These are phyloP conservation scores for Lophochroa leadbeateri DNA, from an alignment of 2,113 vertebrate genomes.

Conservation along the genomic window DNA sequence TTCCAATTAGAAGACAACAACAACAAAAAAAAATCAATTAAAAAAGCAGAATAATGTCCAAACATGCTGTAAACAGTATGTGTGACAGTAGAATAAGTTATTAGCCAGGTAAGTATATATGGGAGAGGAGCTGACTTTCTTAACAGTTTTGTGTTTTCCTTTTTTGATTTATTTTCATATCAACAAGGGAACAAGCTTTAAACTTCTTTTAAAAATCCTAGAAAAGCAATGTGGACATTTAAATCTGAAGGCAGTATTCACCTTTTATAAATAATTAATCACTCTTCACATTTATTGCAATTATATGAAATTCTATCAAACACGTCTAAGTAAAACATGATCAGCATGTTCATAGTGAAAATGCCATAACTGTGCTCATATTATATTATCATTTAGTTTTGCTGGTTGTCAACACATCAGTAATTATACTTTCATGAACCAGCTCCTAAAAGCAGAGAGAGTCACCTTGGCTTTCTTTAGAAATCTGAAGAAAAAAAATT, in stretches of 20 bases:
- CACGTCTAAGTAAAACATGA: background rate
- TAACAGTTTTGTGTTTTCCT: background rate
- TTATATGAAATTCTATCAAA: background rate
- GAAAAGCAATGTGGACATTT: background rate
- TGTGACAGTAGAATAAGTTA: background rate
- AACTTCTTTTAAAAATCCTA: background rate
- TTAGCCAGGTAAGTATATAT: background rate
- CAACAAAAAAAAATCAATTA: background rate
- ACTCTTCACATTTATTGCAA: background rate
- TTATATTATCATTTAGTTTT: background rate
- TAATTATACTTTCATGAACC: background rate
- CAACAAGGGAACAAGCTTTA: background rate
- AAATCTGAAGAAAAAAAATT: background rate
- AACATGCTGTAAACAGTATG: background rate
- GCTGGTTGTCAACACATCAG: background rate
- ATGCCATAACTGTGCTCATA: background rate
- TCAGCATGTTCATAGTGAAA: background rate
- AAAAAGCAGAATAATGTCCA: background rate
- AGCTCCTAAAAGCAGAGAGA: background rate
- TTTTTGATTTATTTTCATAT: background rate
- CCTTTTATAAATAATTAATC: background rate
- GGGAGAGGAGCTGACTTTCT: rapidly evolving
- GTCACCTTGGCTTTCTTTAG: background rate
- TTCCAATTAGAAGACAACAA: background rate
- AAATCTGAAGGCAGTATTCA: background rate